Base-by-base conservation (phyloP, 2,888 invertebrate species). In the Xanthorhoe spadicearia region DNA sequence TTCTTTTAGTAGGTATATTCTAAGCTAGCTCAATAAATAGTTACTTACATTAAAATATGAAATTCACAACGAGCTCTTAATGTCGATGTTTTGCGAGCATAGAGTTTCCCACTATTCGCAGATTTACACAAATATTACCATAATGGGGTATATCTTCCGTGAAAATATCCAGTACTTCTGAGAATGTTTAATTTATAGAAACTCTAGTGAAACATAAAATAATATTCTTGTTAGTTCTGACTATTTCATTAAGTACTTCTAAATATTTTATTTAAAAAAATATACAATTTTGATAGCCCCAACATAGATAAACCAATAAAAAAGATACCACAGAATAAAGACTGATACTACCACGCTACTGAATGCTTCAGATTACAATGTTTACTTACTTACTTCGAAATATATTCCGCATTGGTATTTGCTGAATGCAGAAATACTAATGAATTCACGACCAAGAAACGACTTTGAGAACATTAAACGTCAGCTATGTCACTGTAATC, bases 71-170 rank as follows among this genome's bases (percentile, higher is more conserved):
- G 46, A 48, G 38, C 50, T 59, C 38, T 23, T 51, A 18, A 38
- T 35, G 18, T 38, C 8, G 0, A 58, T 58, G 19, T 19, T 58
- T 58, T 48, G 28, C 28, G 9, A 13, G 32, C 32, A 7, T 13
- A 23, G 28, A 49, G 56, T 32, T 52, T 68, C 46, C 59, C 52
- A 59, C 64, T 56, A 52, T 52, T 17, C 28, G 6, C 10, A 55
- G 35, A 71, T 68, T 68, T 71, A 61, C 65, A 64, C 61, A 52
- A 59, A 59, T 55, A 61, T 61, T 53, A 55, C 50, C 63, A 55
- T 68, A 65, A 69, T 55, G 71, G 54, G 62, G 5, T 49, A 61
- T 64, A 28, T 17, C 64, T 66, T 60, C 56, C 59, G 58, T 48
- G 52, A 66, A 69, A 66, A 58, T 50, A 18, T 50, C 49, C 38